Conservation (phyloP, 2,888 invertebrate genomes). For the Stenotaenia linearis region DNA sequence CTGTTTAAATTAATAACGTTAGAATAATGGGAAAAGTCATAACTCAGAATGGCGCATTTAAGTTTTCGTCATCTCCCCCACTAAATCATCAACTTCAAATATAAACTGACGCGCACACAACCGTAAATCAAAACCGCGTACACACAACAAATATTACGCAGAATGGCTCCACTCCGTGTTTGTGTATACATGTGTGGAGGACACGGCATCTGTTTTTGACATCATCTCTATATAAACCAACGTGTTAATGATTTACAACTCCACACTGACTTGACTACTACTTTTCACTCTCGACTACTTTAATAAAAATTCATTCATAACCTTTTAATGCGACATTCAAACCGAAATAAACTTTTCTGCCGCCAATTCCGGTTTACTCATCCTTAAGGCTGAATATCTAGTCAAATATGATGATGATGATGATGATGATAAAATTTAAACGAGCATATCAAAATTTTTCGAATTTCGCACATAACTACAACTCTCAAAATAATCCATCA, state of each 20-base stretch:
- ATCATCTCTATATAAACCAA: constrained; percentile 8
- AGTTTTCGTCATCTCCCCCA: constrained; percentile 13
- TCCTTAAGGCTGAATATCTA: too few relatives aligned
- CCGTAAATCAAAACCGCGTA: constrained; percentile 20
- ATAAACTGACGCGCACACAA: constrained; percentile 1
- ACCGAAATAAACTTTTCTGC: too few relatives aligned
- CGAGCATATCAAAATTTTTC: neutral
- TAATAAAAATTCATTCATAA: constrained; percentile 3
- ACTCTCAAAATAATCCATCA: neutral
- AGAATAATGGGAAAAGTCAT: neutral
- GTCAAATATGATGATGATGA: too few relatives aligned
- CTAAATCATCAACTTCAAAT: constrained; percentile 23
- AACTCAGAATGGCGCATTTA: neutral
- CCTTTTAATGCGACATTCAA: neutral
- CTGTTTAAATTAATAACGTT: too few relatives aligned
- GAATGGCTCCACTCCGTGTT: constrained; percentile 16
- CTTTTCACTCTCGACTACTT: neutral
- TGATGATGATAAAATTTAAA: neutral
- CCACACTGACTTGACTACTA: neutral
- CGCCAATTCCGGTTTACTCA: too few relatives aligned
- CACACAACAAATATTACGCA: constrained; percentile 21
- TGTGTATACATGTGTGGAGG: constrained; percentile 17
- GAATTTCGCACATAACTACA: neutral
- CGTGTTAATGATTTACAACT: constrained; percentile 5
- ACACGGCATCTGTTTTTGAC: constrained; percentile 24